Evolutionary conservation across 2,888 invertebrate species (phyloP).

Genomic region (Andrena praecox): DNA sequence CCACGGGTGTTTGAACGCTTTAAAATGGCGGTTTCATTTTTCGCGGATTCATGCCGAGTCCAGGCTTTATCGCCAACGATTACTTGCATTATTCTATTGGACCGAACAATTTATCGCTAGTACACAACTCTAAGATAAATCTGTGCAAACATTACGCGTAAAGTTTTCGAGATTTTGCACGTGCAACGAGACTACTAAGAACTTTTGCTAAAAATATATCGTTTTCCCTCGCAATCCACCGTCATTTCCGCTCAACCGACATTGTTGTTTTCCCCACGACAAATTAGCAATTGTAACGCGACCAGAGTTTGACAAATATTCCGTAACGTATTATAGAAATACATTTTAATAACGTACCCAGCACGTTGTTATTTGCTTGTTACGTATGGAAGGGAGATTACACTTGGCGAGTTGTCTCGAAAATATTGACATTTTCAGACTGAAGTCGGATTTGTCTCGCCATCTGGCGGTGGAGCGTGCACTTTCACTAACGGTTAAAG

Average conservation of each 20-base stretch:
- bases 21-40: conserved; percentile 71
- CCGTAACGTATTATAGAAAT: background rate
- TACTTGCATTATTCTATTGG: background rate
- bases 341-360: background rate
- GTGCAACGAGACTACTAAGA: conserved; percentile 31
- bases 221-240: conserved; percentile 70
- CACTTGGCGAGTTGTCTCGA: conserved; percentile 68
- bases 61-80: conserved; percentile 6
- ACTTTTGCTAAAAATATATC: conserved; percentile 57
- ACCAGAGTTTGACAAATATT: conserved; percentile 12
- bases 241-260: conserved; percentile 65
- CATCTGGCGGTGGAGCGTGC: conserved; percentile 40
- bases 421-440: conserved; percentile 74
- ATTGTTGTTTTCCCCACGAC: background rate
- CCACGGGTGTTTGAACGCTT: conserved; percentile 77
- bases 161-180: background rate
- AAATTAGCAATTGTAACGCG: background rate
- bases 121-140: background rate
- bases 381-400: conserved; percentile 29
- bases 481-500: conserved; percentile 17
- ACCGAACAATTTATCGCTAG: background rate
- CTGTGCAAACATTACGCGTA: background rate
- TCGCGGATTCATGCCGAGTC: conserved; percentile 51
- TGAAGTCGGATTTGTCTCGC: conserved; percentile 36
- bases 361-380: conserved; percentile 48